A percentile compares a stretch with the other conserved stretches of the same genome.
Conservation (phyloP, 2,797 vertebrate species). For the Oreonectes daqikongensis region DNA sequence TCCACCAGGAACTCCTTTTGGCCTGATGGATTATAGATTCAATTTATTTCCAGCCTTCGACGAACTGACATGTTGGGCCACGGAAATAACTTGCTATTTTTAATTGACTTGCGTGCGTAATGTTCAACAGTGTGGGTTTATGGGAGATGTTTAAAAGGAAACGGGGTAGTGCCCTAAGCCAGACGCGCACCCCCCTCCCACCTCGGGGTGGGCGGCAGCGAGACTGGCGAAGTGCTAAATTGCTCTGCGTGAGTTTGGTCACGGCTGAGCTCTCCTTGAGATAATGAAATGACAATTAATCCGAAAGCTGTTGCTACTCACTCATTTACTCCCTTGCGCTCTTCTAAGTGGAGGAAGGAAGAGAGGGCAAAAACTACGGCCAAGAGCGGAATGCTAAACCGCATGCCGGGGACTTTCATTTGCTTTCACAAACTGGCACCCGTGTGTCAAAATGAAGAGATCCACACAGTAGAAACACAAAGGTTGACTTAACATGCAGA, state of each 20-base stretch:
- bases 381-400: conserved; percentile 49
- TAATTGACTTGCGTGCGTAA: conserved; percentile 66
- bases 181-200: conserved; percentile 10
- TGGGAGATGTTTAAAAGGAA: conserved; percentile 41
- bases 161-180: conserved; percentile 26
- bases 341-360: conserved; percentile 59
- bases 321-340: conserved; percentile 65
- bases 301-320: conserved; percentile 74
- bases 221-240: conserved; percentile 76
- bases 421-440: not conserved
- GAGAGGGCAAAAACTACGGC: conserved; percentile 7
- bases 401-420: conserved; percentile 35
- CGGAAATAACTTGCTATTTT: conserved; percentile 65
- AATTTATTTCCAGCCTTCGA: conserved; percentile 69
- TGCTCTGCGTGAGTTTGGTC: conserved; percentile 76
- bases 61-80: conserved; percentile 62
- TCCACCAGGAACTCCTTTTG: conserved; percentile 60
- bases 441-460: not conserved
- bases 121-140: conserved; percentile 56
- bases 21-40: conserved; percentile 72
- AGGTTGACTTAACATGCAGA: not conserved
- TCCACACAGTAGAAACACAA: conserved; percentile 4
- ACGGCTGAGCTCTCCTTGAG: conserved; percentile 79
- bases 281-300: conserved; percentile 85
- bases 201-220: conserved; percentile 56